Evolutionary conservation across 2,888 invertebrate species (phyloP).

Genomic region (Cyrtodaria siliqua): DNA sequence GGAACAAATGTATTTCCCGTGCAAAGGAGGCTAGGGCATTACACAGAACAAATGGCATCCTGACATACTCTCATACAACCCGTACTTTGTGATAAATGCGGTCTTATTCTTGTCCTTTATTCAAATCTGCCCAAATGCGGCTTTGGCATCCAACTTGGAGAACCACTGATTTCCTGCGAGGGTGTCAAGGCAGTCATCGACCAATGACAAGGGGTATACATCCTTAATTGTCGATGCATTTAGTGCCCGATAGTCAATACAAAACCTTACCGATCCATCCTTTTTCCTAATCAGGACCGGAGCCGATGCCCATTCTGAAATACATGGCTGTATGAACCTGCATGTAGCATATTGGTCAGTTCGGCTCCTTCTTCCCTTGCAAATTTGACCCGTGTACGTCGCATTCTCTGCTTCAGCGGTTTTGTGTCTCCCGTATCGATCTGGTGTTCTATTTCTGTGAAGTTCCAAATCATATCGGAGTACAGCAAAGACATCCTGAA

Average conservation of each 20-base stretch:
- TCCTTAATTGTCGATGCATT: too few relatives aligned
- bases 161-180: too few relatives aligned
- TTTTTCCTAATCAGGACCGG: slow-evolving; percentile 51
- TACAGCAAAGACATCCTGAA: too few relatives aligned
- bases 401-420: slow-evolving; percentile 24
- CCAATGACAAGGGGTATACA: too few relatives aligned
- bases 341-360: slow-evolving; percentile 38
- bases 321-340: slow-evolving; percentile 37
- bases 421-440: too few relatives aligned
- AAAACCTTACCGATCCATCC: slow-evolving; percentile 22
- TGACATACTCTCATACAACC: slow-evolving; percentile 51
- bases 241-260: too few relatives aligned
- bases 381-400: slow-evolving; percentile 43
- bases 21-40: slow-evolving; percentile 42
- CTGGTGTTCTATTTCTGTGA: too few relatives aligned
- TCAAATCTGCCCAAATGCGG: slow-evolving; percentile 53
- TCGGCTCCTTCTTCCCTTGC: slow-evolving; percentile 46
- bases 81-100: slow-evolving; percentile 59
- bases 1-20: slow-evolving; percentile 40
- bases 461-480: too few relatives aligned
- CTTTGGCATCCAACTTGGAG: too few relatives aligned
- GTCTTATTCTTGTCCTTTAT: slow-evolving; percentile 52
- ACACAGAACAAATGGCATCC: slow-evolving; percentile 48
- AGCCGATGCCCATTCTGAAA: slow-evolving; percentile 50
- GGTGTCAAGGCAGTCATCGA: too few relatives aligned